These are phyloP conservation scores for Synodontis membranacea DNA, from an alignment of 2,113 vertebrate genomes.

Conservation along the genomic window DNA sequence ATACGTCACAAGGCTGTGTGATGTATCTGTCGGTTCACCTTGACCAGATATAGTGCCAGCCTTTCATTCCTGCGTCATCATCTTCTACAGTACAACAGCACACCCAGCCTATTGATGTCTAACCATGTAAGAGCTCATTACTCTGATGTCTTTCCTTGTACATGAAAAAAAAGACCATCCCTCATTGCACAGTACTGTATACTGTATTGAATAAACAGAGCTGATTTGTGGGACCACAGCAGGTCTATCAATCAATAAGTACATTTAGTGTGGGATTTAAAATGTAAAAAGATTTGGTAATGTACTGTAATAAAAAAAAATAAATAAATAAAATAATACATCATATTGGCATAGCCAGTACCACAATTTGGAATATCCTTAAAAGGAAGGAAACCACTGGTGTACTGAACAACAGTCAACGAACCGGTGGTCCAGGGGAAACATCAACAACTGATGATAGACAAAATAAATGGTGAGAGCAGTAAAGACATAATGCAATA, in stretches of 20 bases:
- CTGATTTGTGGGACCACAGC: neutral
- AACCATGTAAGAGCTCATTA: slow-evolving; percentile 6
- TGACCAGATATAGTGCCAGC: neutral
- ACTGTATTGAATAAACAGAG: neutral
- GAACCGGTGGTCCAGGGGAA: too few relatives aligned
- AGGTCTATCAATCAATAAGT: neutral
- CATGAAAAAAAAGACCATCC: neutral
- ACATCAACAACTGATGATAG: too few relatives aligned
- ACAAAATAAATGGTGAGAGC: too few relatives aligned
- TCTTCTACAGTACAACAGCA: neutral
- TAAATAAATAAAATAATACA: too few relatives aligned
- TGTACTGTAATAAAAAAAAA: too few relatives aligned
- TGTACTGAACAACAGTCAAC: too few relatives aligned
- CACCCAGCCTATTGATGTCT: neutral
- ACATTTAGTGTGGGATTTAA: neutral
- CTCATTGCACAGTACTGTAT: neutral
- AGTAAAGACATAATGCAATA: too few relatives aligned
- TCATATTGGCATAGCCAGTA: too few relatives aligned
- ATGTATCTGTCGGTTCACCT: slow-evolving; percentile 8
- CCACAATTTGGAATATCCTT: too few relatives aligned
- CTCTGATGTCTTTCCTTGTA: slow-evolving; percentile 10
- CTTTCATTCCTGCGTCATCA: slow-evolving; percentile 1
- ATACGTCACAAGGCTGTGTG: neutral
- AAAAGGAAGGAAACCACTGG: too few relatives aligned
- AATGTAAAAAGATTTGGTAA: neutral